Evolutionary conservation across 2,888 invertebrate species (phyloP).

Genomic region (Dryobotodes eremita): DNA sequence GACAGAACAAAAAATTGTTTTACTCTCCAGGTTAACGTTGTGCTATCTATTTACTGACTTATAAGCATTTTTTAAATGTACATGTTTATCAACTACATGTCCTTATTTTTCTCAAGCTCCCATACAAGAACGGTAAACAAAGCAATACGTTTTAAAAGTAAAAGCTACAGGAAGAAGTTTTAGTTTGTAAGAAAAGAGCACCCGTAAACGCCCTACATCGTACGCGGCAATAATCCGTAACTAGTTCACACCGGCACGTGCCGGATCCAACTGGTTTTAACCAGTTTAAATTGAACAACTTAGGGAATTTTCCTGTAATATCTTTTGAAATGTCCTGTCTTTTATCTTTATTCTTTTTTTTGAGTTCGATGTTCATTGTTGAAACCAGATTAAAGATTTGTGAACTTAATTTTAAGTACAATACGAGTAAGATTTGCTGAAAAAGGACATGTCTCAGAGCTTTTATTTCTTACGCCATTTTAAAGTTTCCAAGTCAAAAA

Average conservation of each 20-base stretch:
- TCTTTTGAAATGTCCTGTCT: constrained; percentile 17
- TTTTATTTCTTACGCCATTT: not conserved
- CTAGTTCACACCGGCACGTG: constrained; percentile 64
- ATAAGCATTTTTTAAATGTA: not conserved
- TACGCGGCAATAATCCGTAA: constrained; percentile 60
- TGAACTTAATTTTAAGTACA: not conserved
- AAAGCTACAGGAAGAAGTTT: constrained; percentile 28
- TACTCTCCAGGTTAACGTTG: not conserved
- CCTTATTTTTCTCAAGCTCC: constrained; percentile 3
- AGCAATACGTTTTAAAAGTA: constrained; percentile 46
- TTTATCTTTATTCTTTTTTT: constrained; percentile 16
- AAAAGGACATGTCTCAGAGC: not conserved
- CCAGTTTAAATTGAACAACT: constrained; percentile 39
- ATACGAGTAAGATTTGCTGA: not conserved
- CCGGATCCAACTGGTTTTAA: constrained; percentile 49
- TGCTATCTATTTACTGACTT: no score
- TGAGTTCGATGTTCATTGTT: not conserved
- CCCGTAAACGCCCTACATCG: constrained; percentile 37
- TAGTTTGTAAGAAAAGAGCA: constrained; percentile 44
- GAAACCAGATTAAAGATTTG: not conserved
- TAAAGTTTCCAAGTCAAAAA: not conserved
- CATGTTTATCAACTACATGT: not conserved
- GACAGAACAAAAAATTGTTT: not conserved
- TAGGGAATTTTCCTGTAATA: constrained; percentile 28
- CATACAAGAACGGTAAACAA: constrained; percentile 39